Conservation (phyloP, 2,888 invertebrate genomes). For the Sussaba pulchella region DNA sequence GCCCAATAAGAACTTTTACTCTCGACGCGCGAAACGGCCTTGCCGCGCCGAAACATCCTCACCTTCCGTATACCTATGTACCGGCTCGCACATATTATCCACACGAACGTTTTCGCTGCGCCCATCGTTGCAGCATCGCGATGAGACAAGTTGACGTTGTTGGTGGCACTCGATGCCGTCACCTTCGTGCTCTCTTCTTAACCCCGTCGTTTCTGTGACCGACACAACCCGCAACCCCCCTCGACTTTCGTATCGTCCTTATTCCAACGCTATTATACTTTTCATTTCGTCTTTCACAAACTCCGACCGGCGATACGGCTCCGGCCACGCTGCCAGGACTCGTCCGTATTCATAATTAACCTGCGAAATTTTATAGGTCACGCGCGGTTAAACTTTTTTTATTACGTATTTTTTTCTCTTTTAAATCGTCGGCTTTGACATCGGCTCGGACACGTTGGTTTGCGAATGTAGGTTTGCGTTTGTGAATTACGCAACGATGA, state of each 20-base stretch:
- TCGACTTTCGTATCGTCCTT: constrained; percentile 17
- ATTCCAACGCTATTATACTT: constrained; percentile 33
- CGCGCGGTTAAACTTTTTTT: neutral
- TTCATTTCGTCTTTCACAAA: constrained; percentile 5
- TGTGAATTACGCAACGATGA: constrained; percentile 16
- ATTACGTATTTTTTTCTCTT: neutral
- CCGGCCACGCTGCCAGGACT: neutral
- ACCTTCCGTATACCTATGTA: too few species aligned
- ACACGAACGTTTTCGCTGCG: too few species aligned
- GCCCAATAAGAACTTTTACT: constrained; percentile 48
- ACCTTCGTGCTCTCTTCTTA: constrained; percentile 7
- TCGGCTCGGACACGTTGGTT: neutral
- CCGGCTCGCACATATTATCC: too few species aligned
- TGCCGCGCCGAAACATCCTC: neutral
- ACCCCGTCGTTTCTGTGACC: constrained; percentile 21
- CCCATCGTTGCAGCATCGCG: constrained; percentile 18
- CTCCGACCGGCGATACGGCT: neutral
- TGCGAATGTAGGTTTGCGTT: neutral
- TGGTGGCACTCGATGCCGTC: constrained; percentile 31
- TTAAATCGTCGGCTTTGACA: neutral
- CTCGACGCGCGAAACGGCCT: constrained; percentile 14
- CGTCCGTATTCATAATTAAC: constrained; percentile 37
- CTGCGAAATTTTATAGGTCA: constrained; percentile 25
- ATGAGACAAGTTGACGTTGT: constrained; percentile 41
- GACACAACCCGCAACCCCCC: neutral